Base-by-base conservation (phyloP, 37 sponge, comb jelly and placozoan species). In the Theonella swinhoei region DNA sequence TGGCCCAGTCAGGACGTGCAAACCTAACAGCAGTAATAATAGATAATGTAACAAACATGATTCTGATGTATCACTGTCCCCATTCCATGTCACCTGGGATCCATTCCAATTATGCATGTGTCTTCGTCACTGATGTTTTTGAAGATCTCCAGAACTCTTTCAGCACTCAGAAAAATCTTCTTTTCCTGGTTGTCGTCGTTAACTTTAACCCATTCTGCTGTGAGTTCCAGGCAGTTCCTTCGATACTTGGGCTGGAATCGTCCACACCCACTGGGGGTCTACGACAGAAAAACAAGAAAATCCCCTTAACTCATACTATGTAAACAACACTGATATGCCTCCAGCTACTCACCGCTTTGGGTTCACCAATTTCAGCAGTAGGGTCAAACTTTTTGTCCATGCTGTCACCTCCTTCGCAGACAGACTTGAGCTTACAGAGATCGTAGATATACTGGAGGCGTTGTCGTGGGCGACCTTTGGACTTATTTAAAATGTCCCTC, bases 1-100 rank as follows among this genome's bases (percentile, higher is more conserved):
- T 86, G 97, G 96, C 97, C 97, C 97, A 99, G 40, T 99, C 99
- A 0, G 99, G 99, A 19, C 99, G 89, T 4, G 94, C 70, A 79
- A 76, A 97, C 76, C 54, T 47, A 47, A 47, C 7, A 47, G 54
- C 54, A 47, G 54, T 47, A 47, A 47, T 47, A n/a, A n/a, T n/a
- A n/a, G n/a, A n/a, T n/a, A n/a, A n/a, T n/a, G n/a, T n/a, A n/a
- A n/a, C n/a, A n/a, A n/a, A n/a, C n/a, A n/a, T n/a, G n/a, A n/a
- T n/a, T n/a, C n/a, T n/a, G n/a, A n/a, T n/a, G n/a, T n/a, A n/a
- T n/a, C n/a, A n/a, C n/a, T n/a, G n/a, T n/a, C n/a, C n/a, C n/a
- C n/a, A n/a, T n/a, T n/a, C n/a, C n/a, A n/a, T n/a, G n/a, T n/a
- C 54, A 47, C 54, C 80, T 64, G 17, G 99, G 95, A 61, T 96